Conservation (phyloP, 2,888 invertebrate genomes). For the Eristalis arbustorum region DNA sequence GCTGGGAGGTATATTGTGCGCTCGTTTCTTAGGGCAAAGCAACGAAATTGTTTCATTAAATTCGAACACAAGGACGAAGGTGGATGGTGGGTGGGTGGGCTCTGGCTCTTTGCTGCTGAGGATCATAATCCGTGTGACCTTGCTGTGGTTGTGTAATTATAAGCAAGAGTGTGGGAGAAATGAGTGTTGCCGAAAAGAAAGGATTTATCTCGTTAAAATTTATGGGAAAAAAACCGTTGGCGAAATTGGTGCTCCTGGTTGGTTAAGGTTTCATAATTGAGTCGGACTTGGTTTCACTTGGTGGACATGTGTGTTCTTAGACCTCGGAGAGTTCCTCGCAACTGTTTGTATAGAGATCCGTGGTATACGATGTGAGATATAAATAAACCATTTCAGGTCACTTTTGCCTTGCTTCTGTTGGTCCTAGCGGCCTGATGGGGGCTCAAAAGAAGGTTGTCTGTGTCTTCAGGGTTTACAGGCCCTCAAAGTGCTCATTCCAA, state of each 20-base stretch:
- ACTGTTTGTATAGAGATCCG: no score
- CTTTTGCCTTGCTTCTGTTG: no score
- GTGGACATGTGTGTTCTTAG: no score
- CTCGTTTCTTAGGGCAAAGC: not conserved
- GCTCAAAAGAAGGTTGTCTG: no score
- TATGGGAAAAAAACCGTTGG: not conserved
- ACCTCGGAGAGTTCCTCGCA: no score
- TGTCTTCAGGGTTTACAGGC: no score
- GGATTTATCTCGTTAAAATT: conserved; percentile 3
- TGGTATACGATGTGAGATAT: no score
- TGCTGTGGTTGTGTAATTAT: conserved; percentile 2
- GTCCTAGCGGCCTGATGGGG: no score
- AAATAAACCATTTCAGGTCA: no score
- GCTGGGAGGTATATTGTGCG: not conserved
- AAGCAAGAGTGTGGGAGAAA: not conserved
- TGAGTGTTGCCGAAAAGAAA: not conserved
- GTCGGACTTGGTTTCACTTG: not conserved
- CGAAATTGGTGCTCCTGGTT: not conserved
- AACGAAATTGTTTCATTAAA: conserved; percentile 23
- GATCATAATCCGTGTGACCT: conserved; percentile 22
- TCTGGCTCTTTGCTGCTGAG: not conserved
- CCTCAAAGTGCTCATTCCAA: no score
- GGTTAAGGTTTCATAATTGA: not conserved
- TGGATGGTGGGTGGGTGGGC: not conserved
- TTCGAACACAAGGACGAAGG: not conserved